Base-by-base conservation (phyloP, 2,888 invertebrate genomes). In the Oscheius sp. region DNA sequence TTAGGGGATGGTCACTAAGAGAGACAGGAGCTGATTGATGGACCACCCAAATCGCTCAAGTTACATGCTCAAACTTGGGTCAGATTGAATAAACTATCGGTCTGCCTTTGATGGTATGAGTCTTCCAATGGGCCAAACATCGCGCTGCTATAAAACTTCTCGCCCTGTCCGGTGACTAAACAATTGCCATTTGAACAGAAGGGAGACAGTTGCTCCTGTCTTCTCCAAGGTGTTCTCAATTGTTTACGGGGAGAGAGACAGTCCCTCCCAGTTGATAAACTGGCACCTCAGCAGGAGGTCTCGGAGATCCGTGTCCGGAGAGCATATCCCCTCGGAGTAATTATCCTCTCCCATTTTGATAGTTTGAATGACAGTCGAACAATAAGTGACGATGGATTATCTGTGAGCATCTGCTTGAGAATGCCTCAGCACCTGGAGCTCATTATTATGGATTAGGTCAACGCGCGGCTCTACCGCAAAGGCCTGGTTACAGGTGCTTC, bases 361-460 rank as follows among this genome's bases (percentile, higher is more conserved):
- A 29, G 4, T 68, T 55, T 68, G 68, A 53, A 68, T 68, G 68
- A 55, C 68, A 63, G 48, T 63, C 47, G 11, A 53, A 68, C 55
- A 68, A 68, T 68, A 53, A 55, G 53, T 29, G 51, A 29, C 13
- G 66, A 53, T 53, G 68, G 68, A 55, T 55, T 53, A 68, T 53
- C 53, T 35, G 21, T 1, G 21, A 21, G 68, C 68, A 68, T 68
- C 68, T 68, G 68, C n/a, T 35, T 55, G 68, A 55, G 13, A 35
- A 10, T 33, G 32, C 4, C 42, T 13, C 13, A 21, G n/a, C 68
- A 68, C 68, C 68, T 68, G 68, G 35, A 55, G 53, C 55, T 33
- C 55, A 68, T 68, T 53, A 68, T 68, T 68, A 68, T 68, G 53
- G 53, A 68, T 55, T 68, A 68, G 35, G 68, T 68, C 55, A 48